Evolutionary conservation across 2,113 vertebrate species (phyloP).

Genomic region (Sialia sialis): DNA sequence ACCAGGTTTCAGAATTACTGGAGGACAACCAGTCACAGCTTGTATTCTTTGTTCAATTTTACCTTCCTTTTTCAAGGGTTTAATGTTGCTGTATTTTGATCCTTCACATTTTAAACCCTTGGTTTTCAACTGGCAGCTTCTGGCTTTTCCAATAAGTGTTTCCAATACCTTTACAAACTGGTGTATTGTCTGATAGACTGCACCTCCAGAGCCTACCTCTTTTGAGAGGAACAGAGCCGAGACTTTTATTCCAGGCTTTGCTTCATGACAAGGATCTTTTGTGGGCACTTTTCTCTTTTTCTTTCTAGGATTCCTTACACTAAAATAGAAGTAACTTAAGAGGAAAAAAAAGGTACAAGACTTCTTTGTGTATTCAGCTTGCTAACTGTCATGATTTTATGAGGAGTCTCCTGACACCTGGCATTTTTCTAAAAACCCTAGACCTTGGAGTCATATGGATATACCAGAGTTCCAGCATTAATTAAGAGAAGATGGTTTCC

Average conservation of each 20-base stretch:
- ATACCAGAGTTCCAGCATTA: background rate
- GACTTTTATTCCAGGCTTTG: slow-evolving; percentile 11
- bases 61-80: background rate
- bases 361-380: slow-evolving; percentile 38
- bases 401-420: slow-evolving; percentile 14
- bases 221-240: background rate
- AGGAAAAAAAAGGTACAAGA: background rate
- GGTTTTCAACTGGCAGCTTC: background rate
- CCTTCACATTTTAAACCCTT: background rate
- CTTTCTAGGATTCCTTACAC: slow-evolving; percentile 20
- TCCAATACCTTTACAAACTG: background rate
- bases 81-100: slow-evolving; percentile 6
- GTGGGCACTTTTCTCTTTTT: slow-evolving; percentile 12
- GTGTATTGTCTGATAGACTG: background rate
- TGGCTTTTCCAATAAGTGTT: background rate
- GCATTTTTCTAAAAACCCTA: slow-evolving; percentile 40
- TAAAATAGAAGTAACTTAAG: slow-evolving; percentile 12
- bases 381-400: slow-evolving; percentile 41
- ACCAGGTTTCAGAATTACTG: background rate
- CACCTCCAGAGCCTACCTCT: background rate
- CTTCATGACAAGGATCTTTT: slow-evolving; percentile 29
- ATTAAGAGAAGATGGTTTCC: slow-evolving; percentile 15
- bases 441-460: background rate
- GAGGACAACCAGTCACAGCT: background rate
- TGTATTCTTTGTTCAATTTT: background rate